Evolutionary conservation across 2,888 invertebrate genomes (phyloP).

Genomic region (Pilophorus perplexus): DNA sequence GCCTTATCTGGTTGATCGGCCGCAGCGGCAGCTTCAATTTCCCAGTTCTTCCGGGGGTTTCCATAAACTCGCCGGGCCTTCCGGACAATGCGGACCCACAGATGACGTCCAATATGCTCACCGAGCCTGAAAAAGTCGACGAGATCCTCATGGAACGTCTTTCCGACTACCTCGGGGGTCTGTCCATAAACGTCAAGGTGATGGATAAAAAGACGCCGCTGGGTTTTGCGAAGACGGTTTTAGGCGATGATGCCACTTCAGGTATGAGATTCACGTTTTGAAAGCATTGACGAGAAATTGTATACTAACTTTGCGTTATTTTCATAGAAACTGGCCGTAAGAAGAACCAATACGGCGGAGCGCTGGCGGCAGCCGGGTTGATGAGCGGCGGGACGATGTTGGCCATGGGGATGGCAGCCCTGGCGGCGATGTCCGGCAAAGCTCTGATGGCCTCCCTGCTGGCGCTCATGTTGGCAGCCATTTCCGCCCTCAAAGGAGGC

Average conservation of each 20-base stretch:
- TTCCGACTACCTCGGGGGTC: conserved; percentile 68
- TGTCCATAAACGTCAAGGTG: conserved; percentile 69
- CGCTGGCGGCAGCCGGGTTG: conserved; percentile 56
- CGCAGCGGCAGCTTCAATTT: conserved; percentile 69
- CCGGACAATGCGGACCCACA: conserved; percentile 47
- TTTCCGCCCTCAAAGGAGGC: conserved; percentile 71
- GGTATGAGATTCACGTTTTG: conserved; percentile 2
- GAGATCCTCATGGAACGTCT: conserved; percentile 71
- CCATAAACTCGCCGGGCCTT: conserved; percentile 59
- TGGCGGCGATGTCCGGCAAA: conserved; percentile 77
- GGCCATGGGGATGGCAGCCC: conserved; percentile 69
- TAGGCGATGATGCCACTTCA: conserved; percentile 39
- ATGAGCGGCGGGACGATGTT: conserved; percentile 70
- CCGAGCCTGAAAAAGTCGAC: conserved; percentile 62
- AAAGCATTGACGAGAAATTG: background rate
- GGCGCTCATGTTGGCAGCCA: conserved; percentile 73
- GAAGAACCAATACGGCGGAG: conserved; percentile 52
- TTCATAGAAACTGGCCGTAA: too few species aligned
- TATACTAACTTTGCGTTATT: too few species aligned
- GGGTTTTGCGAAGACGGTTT: conserved; percentile 46
- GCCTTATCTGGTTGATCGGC: conserved; percentile 73
- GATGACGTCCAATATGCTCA: conserved; percentile 52
- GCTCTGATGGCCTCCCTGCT: conserved; percentile 78
- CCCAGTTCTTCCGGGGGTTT: conserved; percentile 69
- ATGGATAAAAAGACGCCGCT: conserved; percentile 55